Base-by-base conservation (phyloP, 2,888 invertebrate species). In the Falcaria lacertinaria region DNA sequence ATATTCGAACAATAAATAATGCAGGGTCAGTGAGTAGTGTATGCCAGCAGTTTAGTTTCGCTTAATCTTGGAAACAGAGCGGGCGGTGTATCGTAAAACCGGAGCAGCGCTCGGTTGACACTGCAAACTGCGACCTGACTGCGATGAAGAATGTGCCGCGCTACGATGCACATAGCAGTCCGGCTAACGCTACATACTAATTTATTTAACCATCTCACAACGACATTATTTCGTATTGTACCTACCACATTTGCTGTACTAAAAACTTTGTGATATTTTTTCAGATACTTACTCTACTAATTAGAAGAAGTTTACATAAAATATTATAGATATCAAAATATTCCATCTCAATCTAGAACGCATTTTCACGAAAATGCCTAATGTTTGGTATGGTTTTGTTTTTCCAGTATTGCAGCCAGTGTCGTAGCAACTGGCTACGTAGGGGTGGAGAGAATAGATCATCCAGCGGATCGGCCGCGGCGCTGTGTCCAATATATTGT, bases 401-500 rank as follows among this genome's bases (percentile, higher is more conserved):
- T 45, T 46, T 42, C 41, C 37, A 46, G 43, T 45, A 50, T 46
- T 34, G 40, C 39, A 33, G 47, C 38, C 48, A 53, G 51, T 47
- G 54, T 64, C 56, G 60, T 58, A 54, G 64, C 60, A 57, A 55
- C 60, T 57, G 59, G 57, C 59, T 65, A 61, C 58, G 64, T 67
- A 69, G 69, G 71, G 66, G 76, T 65, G 69, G 70, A 73, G 78
- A 53, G 75, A 78, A 86, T 87, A 87, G 85, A 86, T 86, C 85
- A 86, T 85, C 81, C 80, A 64, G 67, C 64, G 77, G 80, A 78
- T 80, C 74, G 81, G 69, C 69, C 60, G 58, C 68, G 74, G 75
- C 76, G 76, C 74, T 77, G 81, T 84, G 88, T 87, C 86, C 86
- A 88, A 88, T 88, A 87, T 88, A 88, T 88, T 88, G 88, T 88